Base-by-base conservation (phyloP, 2,888 invertebrate genomes). In the Cepaea hortensis region DNA sequence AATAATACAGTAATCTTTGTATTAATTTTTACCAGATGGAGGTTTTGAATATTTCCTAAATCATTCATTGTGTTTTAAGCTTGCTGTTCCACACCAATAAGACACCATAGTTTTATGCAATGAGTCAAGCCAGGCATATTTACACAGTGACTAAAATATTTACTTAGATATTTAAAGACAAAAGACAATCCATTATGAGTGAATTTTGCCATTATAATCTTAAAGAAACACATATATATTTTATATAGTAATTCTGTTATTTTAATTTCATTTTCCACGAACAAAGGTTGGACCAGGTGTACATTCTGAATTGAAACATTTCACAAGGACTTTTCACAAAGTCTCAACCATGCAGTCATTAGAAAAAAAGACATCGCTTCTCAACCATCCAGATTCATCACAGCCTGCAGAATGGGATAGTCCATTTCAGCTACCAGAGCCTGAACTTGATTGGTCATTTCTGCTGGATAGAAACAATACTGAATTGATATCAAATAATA, bases 401-500 rank as follows among this genome's bases (percentile, higher is more conserved):
- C 68, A 68, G 4, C 85, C 86, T 35, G 48, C 79, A 48, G 88
- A 87, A 35, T 90, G 90, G 90, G 23, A 73, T 5, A 23, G 81
- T 46, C 75, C 72, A 15, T 88, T 90, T 80, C 46, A 75, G 13
- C 70, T 86, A 9, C 85, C 87, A 50, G 84, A 82, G 46, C 89
- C 88, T 23, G 98, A 81, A 96, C 88, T 96, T 88, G 96, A 97
- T 93, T 93, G 95, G 48, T 94, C 96, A 23, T 97, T 96, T 94
- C 95, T 97, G 87, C 96, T 96, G 91, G 95, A 97, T 94, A 93
- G 95, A 20, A 92, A 94, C 68, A 96, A 97, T 94, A 91, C 94
- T 20, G 90, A 94, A n/a, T 95, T 95, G 92, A 96, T 97, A 88
- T 93, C 95, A 88, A 92, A 95, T 70, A 97, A 97, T 93, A 96